Conservation (phyloP, 2,113 vertebrate species). For the Holacanthus passer region DNA sequence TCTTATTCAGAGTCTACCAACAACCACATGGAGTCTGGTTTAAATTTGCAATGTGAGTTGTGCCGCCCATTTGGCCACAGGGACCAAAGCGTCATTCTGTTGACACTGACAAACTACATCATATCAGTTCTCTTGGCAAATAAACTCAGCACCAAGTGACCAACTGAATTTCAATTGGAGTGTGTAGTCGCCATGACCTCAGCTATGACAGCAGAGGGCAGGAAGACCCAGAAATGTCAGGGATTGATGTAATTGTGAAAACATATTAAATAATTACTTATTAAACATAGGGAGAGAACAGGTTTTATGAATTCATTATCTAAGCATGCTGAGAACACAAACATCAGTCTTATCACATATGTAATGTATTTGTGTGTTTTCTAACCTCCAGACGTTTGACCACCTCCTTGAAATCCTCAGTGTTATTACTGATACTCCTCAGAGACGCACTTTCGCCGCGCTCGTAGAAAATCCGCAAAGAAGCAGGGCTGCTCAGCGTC, state of each 20-base stretch:
- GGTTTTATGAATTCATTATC: not conserved
- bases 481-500: slow-evolving; percentile 91
- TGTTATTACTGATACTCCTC: slow-evolving; percentile 91
- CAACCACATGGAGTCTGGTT: not conserved
- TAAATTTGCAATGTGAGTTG: not conserved
- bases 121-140: not conserved
- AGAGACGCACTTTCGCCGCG: slow-evolving; percentile 93
- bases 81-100: not conserved
- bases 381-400: slow-evolving; percentile 97
- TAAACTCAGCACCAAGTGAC: not conserved
- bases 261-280: not conserved
- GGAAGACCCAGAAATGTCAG: not conserved
- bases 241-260: not conserved
- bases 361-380: not conserved
- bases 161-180: not conserved
- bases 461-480: slow-evolving; percentile 96
- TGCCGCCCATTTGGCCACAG: not conserved
- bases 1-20: not conserved
- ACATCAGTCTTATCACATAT: not conserved
- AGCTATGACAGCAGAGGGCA: not conserved
- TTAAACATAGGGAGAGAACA: not conserved
- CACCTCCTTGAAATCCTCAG: slow-evolving; percentile 97
- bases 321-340: not conserved
- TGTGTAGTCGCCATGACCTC: not conserved
- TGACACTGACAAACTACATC: not conserved